Percentiles rank a stretch among this genome's conserved stretches.
Evolutionary conservation across 2,888 invertebrate genomes (phyloP).

Genomic region (Linnaemya vulpina): DNA sequence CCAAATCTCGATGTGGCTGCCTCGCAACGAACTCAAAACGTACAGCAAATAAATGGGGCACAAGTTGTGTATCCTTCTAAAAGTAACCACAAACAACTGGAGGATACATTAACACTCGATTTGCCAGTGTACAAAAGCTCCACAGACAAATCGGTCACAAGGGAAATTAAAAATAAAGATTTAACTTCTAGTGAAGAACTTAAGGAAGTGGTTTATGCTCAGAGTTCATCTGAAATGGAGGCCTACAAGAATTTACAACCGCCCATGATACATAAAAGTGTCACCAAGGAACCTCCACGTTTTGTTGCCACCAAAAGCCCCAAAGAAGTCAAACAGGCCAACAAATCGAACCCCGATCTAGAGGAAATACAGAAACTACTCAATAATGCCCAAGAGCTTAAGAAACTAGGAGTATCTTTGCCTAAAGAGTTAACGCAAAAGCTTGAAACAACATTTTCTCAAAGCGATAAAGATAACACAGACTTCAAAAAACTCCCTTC

Average conservation of each 20-base stretch:
- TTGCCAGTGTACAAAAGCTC: constrained; percentile 73
- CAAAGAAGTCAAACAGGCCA: constrained; percentile 22
- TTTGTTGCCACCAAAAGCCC: constrained; percentile 72
- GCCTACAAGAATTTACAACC: constrained; percentile 78
- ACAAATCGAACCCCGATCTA: constrained; percentile 83
- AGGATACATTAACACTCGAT: constrained; percentile 73
- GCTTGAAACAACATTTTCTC: constrained; percentile 75
- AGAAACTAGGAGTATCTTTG: constrained; percentile 78
- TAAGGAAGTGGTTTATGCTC: constrained; percentile 74
- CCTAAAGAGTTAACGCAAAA: constrained; percentile 78
- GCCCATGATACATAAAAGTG: constrained; percentile 77
- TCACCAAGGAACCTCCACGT: constrained; percentile 66
- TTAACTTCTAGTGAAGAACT: constrained; percentile 78
- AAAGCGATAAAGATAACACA: not conserved
- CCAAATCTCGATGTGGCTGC: constrained; percentile 77
- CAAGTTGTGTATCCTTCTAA: constrained; percentile 78
- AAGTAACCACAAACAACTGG: constrained; percentile 37
- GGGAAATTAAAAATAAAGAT: constrained; percentile 1
- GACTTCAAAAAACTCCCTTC: constrained; percentile 23
- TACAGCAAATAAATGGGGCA: constrained; percentile 76
- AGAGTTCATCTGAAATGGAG: constrained; percentile 72
- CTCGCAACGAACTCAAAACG: constrained; percentile 76
- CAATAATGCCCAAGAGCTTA: constrained; percentile 82
- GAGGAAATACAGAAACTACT: constrained; percentile 83
- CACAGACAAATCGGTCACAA: constrained; percentile 2